phyloP scores from a whole-genome alignment of 2,888 invertebrate species.

The Nasonia oneida region DNA sequence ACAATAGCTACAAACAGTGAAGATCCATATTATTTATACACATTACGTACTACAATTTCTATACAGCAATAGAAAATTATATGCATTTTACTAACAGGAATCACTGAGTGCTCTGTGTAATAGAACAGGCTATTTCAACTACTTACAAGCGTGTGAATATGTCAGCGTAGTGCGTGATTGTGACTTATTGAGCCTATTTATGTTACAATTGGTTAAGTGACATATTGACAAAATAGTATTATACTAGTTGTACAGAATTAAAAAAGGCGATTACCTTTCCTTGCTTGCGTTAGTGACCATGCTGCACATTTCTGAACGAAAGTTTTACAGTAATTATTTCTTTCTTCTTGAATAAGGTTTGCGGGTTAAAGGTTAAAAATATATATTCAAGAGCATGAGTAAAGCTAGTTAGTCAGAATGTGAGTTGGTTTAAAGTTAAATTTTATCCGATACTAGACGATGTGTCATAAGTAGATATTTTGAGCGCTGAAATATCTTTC shows the following conservation, averaged over 20 bases:
- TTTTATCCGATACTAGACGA: background rate
- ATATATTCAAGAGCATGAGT: slow-evolving; percentile 14
- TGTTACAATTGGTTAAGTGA: slow-evolving; percentile 23
- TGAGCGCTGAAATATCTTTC: background rate
- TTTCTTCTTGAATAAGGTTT: slow-evolving; percentile 27
- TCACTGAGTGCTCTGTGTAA: background rate
- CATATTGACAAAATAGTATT: slow-evolving; percentile 31
- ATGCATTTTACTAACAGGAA: background rate
- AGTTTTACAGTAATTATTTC: slow-evolving; percentile 22
- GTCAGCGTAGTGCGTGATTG: slow-evolving; percentile 1
- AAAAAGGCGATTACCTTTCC: slow-evolving; percentile 55
- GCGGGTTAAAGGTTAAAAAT: slow-evolving; percentile 38
- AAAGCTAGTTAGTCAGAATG: slow-evolving; percentile 24
- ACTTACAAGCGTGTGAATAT: background rate
- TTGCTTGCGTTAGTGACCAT: slow-evolving; percentile 54
- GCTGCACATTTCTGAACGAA: slow-evolving; percentile 52
- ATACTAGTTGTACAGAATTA: slow-evolving; percentile 22
- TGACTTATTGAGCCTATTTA: slow-evolving; percentile 32
- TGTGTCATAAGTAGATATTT: slow-evolving; percentile 6
- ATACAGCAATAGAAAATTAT: background rate
- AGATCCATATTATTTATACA: no score
- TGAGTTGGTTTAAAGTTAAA: slow-evolving; percentile 1
- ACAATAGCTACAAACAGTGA: no score
- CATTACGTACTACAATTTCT: no score
- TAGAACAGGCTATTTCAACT: background rate